Base-by-base conservation (phyloP, 2,888 invertebrate species). In the Amphiduros pacificus region DNA sequence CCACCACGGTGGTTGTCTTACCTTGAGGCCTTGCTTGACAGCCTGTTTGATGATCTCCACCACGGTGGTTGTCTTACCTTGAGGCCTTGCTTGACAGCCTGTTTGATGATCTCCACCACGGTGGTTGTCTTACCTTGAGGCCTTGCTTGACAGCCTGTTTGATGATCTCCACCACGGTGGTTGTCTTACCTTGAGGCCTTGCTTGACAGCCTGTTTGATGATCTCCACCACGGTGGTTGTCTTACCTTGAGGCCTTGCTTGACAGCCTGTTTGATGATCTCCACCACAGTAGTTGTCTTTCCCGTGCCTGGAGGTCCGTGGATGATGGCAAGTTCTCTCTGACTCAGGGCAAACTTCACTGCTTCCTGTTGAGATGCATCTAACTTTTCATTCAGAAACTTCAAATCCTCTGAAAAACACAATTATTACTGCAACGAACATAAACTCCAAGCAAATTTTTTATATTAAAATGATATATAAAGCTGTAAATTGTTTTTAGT, bases 261-360 rank as follows among this genome's bases (percentile, higher is more conserved):
- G 48, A 85, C 78, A 55, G 83, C 75, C 69, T 87, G 86, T 31
- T 79, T 72, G 36, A 87, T 85, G 50, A 85, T 76, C 75, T 87
- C 87, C 24, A 86, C 83, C 17, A 87, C 77, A 41, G 85, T 86
- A n/a, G 86, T 87, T 6, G 87, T 86, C 73, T 86, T 86, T 4
- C 86, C 86, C 14, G 86, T 86, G 6, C 86, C 86, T 20, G 86
- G 86, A 5, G 87, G 86, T 1, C 87, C 87, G 75, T 87, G 87
- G 55, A 87, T 83, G 6, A 87, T 79, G 1, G 85, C 84, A 32
- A 87, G 70, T 66, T 86, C 82, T 66, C 80, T 82, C 73, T 82
- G 82, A 24, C 75, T 67, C 24, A 87, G 66, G 2, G 85, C 84
- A 80, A 86, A 86, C 51, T 55, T 60, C 2, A 87, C 85, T 24